Evolutionary conservation across 2,888 invertebrate genomes (phyloP).

Genomic region (Chrysomela aeneicollis): DNA sequence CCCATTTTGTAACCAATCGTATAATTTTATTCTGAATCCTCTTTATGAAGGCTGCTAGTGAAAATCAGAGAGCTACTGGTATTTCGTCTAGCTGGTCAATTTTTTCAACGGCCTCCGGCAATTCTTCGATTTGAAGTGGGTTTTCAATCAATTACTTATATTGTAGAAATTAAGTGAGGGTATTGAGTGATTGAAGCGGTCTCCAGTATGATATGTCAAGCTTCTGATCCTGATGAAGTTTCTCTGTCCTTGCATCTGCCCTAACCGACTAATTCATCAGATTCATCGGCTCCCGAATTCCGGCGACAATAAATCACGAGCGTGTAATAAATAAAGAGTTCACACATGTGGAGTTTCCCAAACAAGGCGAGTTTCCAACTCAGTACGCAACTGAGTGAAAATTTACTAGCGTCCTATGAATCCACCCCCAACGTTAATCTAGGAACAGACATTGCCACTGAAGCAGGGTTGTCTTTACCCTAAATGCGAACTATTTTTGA

Average conservation of each 20-base stretch:
- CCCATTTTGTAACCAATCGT: too few species aligned
- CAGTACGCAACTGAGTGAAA: constrained; percentile 35
- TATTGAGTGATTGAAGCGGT: too few species aligned
- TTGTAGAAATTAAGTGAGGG: too few species aligned
- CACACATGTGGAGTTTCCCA: constrained; percentile 46
- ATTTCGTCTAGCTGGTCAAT: too few species aligned
- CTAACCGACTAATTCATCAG: constrained; percentile 37
- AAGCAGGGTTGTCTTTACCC: constrained; percentile 30
- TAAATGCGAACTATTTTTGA: constrained; percentile 33
- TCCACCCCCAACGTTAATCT: constrained; percentile 35
- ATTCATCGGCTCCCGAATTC: constrained; percentile 45
- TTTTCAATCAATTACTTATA: too few species aligned
- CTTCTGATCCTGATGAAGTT: background rate
- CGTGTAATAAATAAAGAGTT: constrained; percentile 47
- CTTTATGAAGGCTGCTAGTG: too few species aligned
- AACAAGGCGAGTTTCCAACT: constrained; percentile 33
- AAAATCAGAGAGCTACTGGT: too few species aligned
- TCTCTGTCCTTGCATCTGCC: background rate
- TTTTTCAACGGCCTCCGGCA: too few species aligned
- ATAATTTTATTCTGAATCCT: too few species aligned
- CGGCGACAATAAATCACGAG: constrained; percentile 46
- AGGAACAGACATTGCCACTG: constrained; percentile 32
- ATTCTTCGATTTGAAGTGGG: too few species aligned
- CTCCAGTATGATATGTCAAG: too few species aligned
- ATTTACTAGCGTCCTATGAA: constrained; percentile 37